Evolutionary conservation across 2,113 vertebrate genomes (phyloP).

Genomic region (Motacilla alba): DNA sequence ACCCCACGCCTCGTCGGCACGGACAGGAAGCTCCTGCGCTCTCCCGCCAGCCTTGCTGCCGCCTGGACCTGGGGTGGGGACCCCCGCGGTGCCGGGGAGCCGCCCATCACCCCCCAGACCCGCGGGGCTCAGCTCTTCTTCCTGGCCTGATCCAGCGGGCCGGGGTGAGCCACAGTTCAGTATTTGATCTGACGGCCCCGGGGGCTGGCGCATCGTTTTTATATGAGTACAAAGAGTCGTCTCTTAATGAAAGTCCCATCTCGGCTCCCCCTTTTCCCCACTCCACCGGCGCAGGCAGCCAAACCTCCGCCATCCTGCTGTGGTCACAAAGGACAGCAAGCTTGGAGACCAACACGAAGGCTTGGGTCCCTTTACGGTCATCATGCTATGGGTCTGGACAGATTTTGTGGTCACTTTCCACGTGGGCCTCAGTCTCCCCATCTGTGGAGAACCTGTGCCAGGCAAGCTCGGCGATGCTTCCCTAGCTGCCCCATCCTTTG

Average conservation of each 20-base stretch:
- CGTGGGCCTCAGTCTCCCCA: neutral
- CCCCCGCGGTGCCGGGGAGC: neutral
- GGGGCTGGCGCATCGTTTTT: conserved; percentile 18
- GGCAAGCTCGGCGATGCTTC: accelerated
- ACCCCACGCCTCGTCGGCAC: neutral
- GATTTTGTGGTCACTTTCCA: neutral
- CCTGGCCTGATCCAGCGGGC: neutral
- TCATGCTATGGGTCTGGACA: neutral
- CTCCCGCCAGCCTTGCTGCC: accelerated
- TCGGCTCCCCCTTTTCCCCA: neutral
- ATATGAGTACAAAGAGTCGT: conserved; percentile 52
- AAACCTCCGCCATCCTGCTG: neutral
- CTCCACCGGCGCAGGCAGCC: accelerated
- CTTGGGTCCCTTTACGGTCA: neutral
- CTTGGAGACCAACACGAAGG: neutral
- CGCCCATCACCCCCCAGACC: neutral
- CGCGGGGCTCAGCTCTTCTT: neutral
- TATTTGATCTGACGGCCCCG: conserved; percentile 52
- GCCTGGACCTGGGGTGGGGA: neutral
- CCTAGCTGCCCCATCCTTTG: neutral
- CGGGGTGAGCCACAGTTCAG: conserved; percentile 62
- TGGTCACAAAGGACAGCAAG: neutral
- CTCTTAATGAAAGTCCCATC: conserved; percentile 53
- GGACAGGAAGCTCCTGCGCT: neutral
- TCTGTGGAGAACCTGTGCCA: neutral